Evolutionary conservation across 2,797 vertebrate genomes (phyloP), one percentile per base, ranked within the genome.

Genomic region (Cryptoprocta ferox): DNA sequence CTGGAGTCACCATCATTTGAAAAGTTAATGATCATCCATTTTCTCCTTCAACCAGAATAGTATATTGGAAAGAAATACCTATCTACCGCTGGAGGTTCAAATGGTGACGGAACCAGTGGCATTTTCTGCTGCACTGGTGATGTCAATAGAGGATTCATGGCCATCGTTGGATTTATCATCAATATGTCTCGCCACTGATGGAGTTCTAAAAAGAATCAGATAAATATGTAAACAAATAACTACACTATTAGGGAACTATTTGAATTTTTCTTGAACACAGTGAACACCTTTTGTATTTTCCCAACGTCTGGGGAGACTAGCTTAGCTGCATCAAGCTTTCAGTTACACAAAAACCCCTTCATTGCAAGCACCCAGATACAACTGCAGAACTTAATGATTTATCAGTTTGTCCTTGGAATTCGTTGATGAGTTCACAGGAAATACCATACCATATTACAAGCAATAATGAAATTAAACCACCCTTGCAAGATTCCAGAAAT

Each of bases 121-220:
- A 99, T 98, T 95, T 99, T 99, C 98, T 99, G 99, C 98, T 99
- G 99, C 10, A 99, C 98, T 89, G 99, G 97, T 28, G 99, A 93
- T 91, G 99, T 98, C 95, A 99, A 98, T 98, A 99, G 99, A 28
- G 99, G 99, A 78, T 99, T 99, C 98, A 99, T 99, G 91, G 99
- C 98, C 99, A 99, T 99, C 97, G 98, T 4, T 98, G 99, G 99
- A 98, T 99, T 99, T 98, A 99, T 99, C 99, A 99, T 99, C 35
- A 99, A 98, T 98, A 99, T 93, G 98, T 99, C 99, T 97, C 99
- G 99, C 94, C 99, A 99, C 98, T 99, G 99, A 89, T 99, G 98
- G 87, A 99, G 97, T 95, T 99, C 99, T 99, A 98, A 87, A 92
- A 98, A 95, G 97, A 96, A 97, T n/a, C 94, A 97, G 10, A 96